A percentile compares a stretch with the other conserved stretches of the same genome.
These are phyloP conservation scores for Holothuria leucospilota DNA, from an alignment of 53 echinoderm and acorn worm species.

Conservation along the genomic window DNA sequence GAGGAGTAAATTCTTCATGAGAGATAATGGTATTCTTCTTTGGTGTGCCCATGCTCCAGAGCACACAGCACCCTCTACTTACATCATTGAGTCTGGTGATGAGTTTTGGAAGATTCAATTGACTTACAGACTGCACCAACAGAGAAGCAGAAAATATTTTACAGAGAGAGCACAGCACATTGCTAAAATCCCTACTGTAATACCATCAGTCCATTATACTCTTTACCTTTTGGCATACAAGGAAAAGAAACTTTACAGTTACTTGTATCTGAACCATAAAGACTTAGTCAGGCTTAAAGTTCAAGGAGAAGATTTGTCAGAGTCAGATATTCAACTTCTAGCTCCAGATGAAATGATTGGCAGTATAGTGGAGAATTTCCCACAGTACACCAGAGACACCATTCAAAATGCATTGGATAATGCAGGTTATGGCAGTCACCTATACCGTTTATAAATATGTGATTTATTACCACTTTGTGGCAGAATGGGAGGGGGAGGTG, in stretches of 20 bases:
- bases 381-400: neutral
- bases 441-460: neutral
- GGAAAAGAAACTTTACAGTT: neutral
- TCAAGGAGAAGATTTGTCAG: no score
- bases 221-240: neutral
- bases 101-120: constrained; percentile 14
- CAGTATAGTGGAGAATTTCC: no score
- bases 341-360: no score
- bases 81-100: neutral
- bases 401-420: neutral
- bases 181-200: neutral
- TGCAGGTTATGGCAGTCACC: neutral
- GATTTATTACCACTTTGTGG: no score
- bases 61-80: neutral
- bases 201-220: neutral
- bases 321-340: no score
- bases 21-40: constrained; percentile 17
- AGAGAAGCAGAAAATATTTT: neutral
- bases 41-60: neutral
- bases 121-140: neutral
- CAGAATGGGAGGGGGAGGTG: no score
- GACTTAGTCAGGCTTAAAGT: no score
- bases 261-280: neutral
- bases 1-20: constrained; percentile 39
- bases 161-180: neutral